Percentiles rank a stretch among this genome's conserved stretches.
phyloP scores from a whole-genome alignment of 2,797 vertebrate genomes.

The Gila robusta region DNA sequence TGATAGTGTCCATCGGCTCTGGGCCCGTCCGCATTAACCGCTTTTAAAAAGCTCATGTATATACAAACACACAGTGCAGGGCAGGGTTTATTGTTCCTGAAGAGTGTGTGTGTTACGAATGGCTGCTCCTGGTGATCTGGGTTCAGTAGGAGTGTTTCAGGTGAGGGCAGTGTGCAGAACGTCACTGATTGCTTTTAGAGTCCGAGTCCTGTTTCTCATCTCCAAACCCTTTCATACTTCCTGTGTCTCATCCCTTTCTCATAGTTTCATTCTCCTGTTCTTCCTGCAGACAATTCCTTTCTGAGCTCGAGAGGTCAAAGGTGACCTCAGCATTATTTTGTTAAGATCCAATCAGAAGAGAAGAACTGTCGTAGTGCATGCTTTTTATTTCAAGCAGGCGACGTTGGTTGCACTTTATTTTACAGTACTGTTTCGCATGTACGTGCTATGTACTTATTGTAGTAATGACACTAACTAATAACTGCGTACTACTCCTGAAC shows the following conservation, averaged over 20 bases:
- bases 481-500: not conserved
- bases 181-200: slow-evolving; percentile 44
- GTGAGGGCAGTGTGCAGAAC: slow-evolving; percentile 41
- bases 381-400: not conserved
- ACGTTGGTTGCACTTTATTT: not conserved
- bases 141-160: slow-evolving; percentile 12
- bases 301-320: slow-evolving; percentile 37
- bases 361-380: not conserved
- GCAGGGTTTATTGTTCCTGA: not conserved
- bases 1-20: slow-evolving; percentile 35
- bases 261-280: slow-evolving; percentile 22
- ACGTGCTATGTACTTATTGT: not conserved
- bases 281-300: slow-evolving; percentile 29
- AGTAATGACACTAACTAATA: not conserved
- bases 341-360: slow-evolving; percentile 14
- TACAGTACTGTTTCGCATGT: not conserved
- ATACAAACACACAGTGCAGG: not conserved
- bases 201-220: slow-evolving; percentile 40
- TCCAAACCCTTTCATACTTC: slow-evolving; percentile 26
- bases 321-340: not conserved
- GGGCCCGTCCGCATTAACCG: not conserved
- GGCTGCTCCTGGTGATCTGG: slow-evolving; percentile 18
- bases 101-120: slow-evolving; percentile 16
- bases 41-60: slow-evolving; percentile 13
- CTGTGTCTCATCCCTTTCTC: slow-evolving; percentile 38